Evolutionary conservation across 2,797 vertebrate species (phyloP), one percentile per base, ranked within the genome.

Genomic region (Denticeps clupeoides): DNA sequence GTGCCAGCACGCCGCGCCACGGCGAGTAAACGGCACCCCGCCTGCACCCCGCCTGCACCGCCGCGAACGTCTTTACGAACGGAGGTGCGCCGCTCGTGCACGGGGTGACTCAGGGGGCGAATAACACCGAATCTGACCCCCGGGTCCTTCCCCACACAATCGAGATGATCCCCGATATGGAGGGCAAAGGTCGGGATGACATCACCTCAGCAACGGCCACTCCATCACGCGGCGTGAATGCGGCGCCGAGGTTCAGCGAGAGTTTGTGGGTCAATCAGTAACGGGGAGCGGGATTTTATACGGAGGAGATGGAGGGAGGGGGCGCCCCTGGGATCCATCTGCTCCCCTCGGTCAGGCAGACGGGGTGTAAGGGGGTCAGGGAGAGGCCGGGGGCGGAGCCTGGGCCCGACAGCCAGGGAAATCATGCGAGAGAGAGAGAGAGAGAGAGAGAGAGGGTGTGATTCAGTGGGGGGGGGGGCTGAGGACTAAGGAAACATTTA

Each of bases 261-360:
- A 23, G 22, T 23, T 23, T 23, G 22, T 3, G 22, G 28, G 28
- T 31, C 28, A 31, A 31, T 31, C 28, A 31, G 28, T 31, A 5
- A 31, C 11, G 4, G 28, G 28, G 27, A 28, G 23, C 13, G 16
- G 6, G 7, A 28, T n/a, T 31, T 12, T 31, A 28, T 4, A 4
- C 26, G 4, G 7, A 7, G 23, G 2, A 24, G 1, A 3, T 11
- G 8, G 27, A 3, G 9, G 27, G 29, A n/a, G n/a, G 29, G 35
- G 19, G 38, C 12, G 41, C 42, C 41, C 37, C 23, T 38, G 19
- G 43, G 9, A 23, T 42, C 46, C 47, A 49, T 44, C 53, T 55
- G 40, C 21, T 55, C 28, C 29, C 40, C 28, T 55, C 53, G 41
- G 41, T 44, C 41, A 44, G 7, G 4, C 22, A 31, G 28, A 27